Percentiles rank a stretch among this genome's conserved stretches.
Evolutionary conservation across 2,797 vertebrate genomes (phyloP).

Genomic region (Delichon dasypus): DNA sequence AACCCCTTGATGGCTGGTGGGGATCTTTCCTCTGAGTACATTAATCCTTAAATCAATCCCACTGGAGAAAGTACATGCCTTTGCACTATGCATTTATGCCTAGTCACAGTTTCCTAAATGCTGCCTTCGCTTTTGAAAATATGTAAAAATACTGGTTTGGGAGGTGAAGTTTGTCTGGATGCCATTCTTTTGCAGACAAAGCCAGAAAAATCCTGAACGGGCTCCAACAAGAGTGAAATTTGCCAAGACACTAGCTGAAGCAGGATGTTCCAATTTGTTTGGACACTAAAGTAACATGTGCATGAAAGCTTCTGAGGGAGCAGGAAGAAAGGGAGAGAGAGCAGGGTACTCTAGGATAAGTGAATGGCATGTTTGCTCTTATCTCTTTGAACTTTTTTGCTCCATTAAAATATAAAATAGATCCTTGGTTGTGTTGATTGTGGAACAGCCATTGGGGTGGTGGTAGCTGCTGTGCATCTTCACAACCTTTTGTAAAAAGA

Average conservation of each 20-base stretch:
- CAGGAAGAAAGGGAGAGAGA: neutral
- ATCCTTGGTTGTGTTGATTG: neutral
- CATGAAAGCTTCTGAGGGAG: constrained; percentile 43
- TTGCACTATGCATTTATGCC: constrained; percentile 22
- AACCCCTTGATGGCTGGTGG: neutral
- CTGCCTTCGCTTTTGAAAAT: constrained; percentile 31
- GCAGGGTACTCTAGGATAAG: neutral
- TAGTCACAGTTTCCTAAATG: constrained; percentile 40
- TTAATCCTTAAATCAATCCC: neutral
- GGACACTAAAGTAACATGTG: constrained; percentile 58
- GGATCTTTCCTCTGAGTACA: neutral
- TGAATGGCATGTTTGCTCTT: neutral
- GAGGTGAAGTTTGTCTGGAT: constrained; percentile 64
- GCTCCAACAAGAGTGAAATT: constrained; percentile 67
- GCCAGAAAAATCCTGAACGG: constrained; percentile 65
- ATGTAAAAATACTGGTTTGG: constrained; percentile 24
- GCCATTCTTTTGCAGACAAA: constrained; percentile 63
- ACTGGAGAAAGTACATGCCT: neutral
- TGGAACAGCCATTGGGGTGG: fast-evolving
- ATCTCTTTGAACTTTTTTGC: neutral
- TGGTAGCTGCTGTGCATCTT: neutral
- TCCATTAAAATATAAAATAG: neutral
- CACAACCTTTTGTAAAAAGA: neutral
- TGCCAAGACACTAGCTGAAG: constrained; percentile 59
- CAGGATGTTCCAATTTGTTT: constrained; percentile 73